Evolutionary conservation across 2,888 invertebrate genomes (phyloP).

Genomic region (Platycnemis pennipes): DNA sequence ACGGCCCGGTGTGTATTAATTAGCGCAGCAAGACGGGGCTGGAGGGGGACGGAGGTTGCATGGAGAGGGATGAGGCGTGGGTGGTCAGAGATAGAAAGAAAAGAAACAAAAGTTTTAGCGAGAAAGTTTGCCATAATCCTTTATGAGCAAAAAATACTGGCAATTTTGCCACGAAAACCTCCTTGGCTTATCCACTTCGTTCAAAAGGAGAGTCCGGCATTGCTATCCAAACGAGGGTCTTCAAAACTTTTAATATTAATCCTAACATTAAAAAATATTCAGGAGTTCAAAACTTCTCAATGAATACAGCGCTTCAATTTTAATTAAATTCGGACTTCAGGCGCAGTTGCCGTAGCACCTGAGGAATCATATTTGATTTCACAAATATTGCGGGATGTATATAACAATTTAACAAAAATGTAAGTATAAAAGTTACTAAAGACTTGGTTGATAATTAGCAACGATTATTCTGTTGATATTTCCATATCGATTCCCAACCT

Average conservation of each 20-base stretch:
- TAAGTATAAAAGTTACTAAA: too few relatives aligned
- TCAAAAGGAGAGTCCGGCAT: background rate
- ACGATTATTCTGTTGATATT: too few relatives aligned
- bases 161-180: background rate
- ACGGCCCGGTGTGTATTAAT: conserved; percentile 22
- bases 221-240: background rate
- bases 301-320: too few relatives aligned
- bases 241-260: background rate
- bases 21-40: background rate
- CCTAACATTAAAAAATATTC: too few relatives aligned
- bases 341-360: too few relatives aligned
- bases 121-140: background rate
- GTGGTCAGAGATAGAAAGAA: background rate
- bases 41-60: background rate
- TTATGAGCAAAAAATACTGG: conserved; percentile 8
- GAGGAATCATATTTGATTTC: too few relatives aligned
- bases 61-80: background rate
- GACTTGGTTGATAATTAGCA: too few relatives aligned
- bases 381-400: too few relatives aligned
- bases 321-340: too few relatives aligned
- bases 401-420: too few relatives aligned
- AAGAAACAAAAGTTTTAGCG: background rate
- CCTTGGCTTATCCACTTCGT: background rate
- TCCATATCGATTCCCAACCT: too few relatives aligned
- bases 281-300: too few relatives aligned